phyloP scores from a whole-genome alignment of 1,140 invertebrate species.

The Steinernema feltiae region DNA sequence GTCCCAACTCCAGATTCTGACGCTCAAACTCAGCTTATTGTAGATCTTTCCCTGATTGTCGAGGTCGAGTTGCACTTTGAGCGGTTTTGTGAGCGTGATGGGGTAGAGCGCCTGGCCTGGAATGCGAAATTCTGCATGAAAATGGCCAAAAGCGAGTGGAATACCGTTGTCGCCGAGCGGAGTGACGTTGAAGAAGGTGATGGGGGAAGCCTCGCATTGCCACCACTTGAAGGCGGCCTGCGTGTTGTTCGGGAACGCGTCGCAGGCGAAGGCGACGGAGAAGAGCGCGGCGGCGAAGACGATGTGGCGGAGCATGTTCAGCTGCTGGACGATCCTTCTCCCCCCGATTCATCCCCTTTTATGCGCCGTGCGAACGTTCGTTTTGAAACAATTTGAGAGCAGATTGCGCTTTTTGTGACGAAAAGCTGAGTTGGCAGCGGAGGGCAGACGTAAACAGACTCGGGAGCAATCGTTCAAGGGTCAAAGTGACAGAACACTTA shows the following conservation, averaged over 20 bases:
- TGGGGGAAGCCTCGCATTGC: conserved; percentile 7
- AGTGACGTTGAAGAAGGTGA: background rate
- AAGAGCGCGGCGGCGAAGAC: background rate
- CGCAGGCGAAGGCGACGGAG: conserved; percentile 7
- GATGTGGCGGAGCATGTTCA: background rate
- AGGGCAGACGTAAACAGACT: too few species aligned
- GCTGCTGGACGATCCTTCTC: too few species aligned
- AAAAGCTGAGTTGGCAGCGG: too few species aligned
- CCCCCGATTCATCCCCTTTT: too few species aligned
- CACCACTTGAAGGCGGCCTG: conserved; percentile 17
- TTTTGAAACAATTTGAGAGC: too few species aligned
- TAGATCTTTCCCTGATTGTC: conserved; percentile 19
- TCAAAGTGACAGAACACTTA: too few species aligned
- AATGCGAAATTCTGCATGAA: too few species aligned
- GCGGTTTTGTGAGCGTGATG: conserved; percentile 16
- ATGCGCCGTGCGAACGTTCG: too few species aligned
- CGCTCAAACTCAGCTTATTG: conserved; percentile 1
- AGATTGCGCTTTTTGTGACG: too few species aligned
- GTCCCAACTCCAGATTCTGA: conserved; percentile 12
- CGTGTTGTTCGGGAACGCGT: conserved; percentile 16
- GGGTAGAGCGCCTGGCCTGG: conserved; percentile 23
- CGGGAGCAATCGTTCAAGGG: too few species aligned
- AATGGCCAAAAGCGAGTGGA: too few species aligned
- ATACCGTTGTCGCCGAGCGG: background rate
- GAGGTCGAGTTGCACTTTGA: conserved; percentile 11